These are phyloP conservation scores for Drosophila anomelani DNA, from an alignment of 2,888 invertebrate genomes.

Conservation along the genomic window DNA sequence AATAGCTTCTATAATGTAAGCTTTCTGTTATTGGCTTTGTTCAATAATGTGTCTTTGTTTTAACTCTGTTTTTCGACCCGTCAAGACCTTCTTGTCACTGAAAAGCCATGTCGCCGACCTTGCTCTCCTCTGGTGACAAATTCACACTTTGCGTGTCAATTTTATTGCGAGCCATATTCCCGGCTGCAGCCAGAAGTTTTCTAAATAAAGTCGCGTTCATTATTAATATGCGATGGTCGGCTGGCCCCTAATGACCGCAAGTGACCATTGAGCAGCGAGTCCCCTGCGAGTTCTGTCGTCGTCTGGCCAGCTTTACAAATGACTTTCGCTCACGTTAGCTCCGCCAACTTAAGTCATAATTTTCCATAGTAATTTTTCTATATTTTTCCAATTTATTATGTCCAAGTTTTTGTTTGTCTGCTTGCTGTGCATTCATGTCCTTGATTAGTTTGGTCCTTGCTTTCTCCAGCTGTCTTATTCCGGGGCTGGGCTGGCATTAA, in stretches of 20 bases:
- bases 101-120: neutral
- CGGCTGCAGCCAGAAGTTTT: constrained; percentile 24
- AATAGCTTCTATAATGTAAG: neutral
- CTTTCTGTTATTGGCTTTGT: neutral
- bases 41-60: neutral
- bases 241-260: constrained; percentile 54
- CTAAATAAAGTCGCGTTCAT: neutral
- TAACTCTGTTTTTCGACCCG: neutral
- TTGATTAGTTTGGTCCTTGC: constrained; percentile 58
- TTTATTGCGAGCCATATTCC: constrained; percentile 46
- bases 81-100: neutral
- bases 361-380: constrained; percentile 72
- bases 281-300: constrained; percentile 23
- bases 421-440: constrained; percentile 27
- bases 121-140: constrained; percentile 49
- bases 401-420: constrained; percentile 44
- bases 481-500: constrained; percentile 23
- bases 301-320: constrained; percentile 56
- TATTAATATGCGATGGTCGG: constrained; percentile 51
- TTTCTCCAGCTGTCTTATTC: constrained; percentile 13
- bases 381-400: constrained; percentile 58
- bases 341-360: constrained; percentile 69
- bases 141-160: constrained; percentile 57
- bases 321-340: constrained; percentile 66
- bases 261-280: constrained; percentile 39